Percentiles rank a stretch among this genome's conserved stretches.
phyloP scores from a whole-genome alignment of 2,113 vertebrate genomes.

The Gallinago paraguaiae region DNA sequence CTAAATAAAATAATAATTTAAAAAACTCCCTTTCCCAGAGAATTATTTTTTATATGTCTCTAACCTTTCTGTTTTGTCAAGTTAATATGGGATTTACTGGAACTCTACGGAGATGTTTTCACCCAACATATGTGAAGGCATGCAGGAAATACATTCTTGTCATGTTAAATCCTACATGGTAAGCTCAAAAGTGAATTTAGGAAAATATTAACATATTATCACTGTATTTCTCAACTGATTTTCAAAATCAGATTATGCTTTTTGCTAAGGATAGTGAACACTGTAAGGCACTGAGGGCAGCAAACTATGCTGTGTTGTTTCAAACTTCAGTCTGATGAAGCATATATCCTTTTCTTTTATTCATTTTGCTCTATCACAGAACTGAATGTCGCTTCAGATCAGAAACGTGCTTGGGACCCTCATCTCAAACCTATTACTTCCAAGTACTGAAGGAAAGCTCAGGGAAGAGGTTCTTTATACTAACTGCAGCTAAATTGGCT shows the following conservation, averaged over 20 bases:
- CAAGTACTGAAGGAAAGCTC: not conserved
- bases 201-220: not conserved
- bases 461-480: not conserved
- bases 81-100: not conserved
- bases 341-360: not conserved
- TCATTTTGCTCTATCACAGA: not conserved
- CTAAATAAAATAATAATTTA: not conserved
- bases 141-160: not conserved
- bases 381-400: not conserved
- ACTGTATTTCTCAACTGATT: not conserved
- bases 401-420: accelerated
- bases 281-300: not conserved
- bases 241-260: not conserved
- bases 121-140: not conserved
- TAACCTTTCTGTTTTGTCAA: not conserved
- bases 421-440: not conserved
- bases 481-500: not conserved
- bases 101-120: not conserved
- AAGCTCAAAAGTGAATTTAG: not conserved
- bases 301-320: not conserved
- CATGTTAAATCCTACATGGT: not conserved
- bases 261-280: not conserved
- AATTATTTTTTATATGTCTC: not conserved
- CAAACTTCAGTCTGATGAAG: not conserved
- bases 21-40: not conserved